phyloP scores from a whole-genome alignment of 2,888 invertebrate genomes.

The Epinotia demarniana region DNA sequence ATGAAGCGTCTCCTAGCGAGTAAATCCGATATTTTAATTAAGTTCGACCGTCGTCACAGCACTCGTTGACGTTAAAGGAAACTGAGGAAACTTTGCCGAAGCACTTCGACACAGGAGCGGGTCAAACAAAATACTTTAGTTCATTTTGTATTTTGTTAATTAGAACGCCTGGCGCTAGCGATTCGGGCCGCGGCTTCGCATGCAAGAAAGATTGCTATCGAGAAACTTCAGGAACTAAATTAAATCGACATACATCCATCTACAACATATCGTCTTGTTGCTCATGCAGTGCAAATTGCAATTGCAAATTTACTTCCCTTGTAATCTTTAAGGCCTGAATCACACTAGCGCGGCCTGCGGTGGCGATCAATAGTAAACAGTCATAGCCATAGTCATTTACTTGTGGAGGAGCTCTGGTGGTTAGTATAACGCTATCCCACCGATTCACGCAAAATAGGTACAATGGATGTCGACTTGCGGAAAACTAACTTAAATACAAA shows the following conservation, averaged over 20 bases:
- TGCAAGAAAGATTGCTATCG: conserved; percentile 18
- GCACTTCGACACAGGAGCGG: conserved; percentile 31
- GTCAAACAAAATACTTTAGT: conserved; percentile 26
- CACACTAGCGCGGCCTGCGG: no score
- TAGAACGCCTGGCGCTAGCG: conserved; percentile 10
- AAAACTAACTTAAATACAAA: no score
- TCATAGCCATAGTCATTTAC: no score
- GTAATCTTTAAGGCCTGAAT: no score
- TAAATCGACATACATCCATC: neutral
- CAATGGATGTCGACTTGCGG: no score
- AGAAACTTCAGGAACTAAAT: conserved; percentile 27
- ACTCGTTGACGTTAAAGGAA: conserved; percentile 48
- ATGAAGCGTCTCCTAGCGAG: conserved; percentile 44
- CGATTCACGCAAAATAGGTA: no score
- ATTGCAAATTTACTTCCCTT: no score
- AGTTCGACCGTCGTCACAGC: conserved; percentile 51
- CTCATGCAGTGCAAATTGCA: no score
- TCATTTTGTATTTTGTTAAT: conserved; percentile 14
- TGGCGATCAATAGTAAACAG: no score
- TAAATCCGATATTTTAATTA: conserved; percentile 62
- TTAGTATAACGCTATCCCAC: no score
- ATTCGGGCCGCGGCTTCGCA: neutral
- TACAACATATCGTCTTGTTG: no score
- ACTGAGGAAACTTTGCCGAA: conserved; percentile 47
- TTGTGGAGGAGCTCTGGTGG: no score